Evolutionary conservation across 2,113 vertebrate species (phyloP), one percentile per base, ranked within the genome.

Genomic region (Anolis carolinensis): DNA sequence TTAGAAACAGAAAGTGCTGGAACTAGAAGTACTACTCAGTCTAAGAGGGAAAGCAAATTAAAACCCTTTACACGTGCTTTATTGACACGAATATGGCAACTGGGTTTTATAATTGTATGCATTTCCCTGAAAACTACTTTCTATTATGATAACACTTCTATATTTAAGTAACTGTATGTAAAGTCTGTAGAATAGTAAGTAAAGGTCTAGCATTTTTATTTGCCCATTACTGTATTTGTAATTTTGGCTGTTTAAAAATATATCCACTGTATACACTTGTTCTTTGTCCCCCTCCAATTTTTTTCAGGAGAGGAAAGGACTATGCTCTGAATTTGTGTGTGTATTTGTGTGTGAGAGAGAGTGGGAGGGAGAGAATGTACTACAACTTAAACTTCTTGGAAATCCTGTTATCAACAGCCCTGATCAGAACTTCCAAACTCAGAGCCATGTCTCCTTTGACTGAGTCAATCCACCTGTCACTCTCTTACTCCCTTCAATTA

Each of bases 121-220:
- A 14, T 18, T 72, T 34, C 30, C 36, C 71, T 86, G 30, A 88
- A 74, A 48, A 55, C 39, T 7, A 80, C 0, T 30, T 78, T 65
- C 67, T 71, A 73, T 89, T 52, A 77, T 32, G 65, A 1, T 55
- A 52, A 34, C 32, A n/a, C n/a, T 48, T 76, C 63, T 74, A 74
- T 52, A 81, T 44, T 71, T 50, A 52, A 92, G 44, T 4, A 59
- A 52, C 55, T 81, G 48, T n/a, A 67, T 50, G 32, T 74, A 65
- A 81, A 72, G n/a, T 23, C 27, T 59, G 55, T 59, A 62, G 62
- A 36, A 34, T 21, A 73, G 5, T 20, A 73, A 36, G 10, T 73
- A 34, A 79, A 75, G 32, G 63, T 90, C 70, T 27, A 30, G 27
- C 83, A 78, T 67, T 89, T 87, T 87, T 23, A 70, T 79, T 93